These are phyloP conservation scores for Echeneis naucrates DNA, from an alignment of 2,797 vertebrate genomes.

Conservation along the genomic window DNA sequence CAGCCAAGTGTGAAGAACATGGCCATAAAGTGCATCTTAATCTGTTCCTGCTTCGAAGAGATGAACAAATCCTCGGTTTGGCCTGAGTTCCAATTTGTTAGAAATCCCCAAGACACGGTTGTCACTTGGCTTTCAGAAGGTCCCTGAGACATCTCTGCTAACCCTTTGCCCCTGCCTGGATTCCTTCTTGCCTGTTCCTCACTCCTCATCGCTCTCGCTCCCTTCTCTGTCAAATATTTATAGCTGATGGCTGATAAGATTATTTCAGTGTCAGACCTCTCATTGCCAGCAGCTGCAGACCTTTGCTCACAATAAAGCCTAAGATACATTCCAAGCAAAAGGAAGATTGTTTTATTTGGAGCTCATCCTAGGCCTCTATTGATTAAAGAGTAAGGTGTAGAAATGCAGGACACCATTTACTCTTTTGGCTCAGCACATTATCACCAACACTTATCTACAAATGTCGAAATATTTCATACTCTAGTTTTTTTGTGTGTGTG, in stretches of 20 bases:
- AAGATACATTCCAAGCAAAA: slow-evolving; percentile 78
- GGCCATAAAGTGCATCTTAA: slow-evolving; percentile 60
- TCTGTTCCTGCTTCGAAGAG: slow-evolving; percentile 58
- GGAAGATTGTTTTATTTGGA: slow-evolving; percentile 83
- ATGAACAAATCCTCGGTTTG: slow-evolving; percentile 53
- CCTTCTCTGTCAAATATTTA: slow-evolving; percentile 85
- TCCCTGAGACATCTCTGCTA: slow-evolving; percentile 23
- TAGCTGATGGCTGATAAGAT: slow-evolving; percentile 89
- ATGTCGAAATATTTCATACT: slow-evolving; percentile 30
- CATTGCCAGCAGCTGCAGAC: slow-evolving; percentile 86
- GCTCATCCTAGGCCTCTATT: slow-evolving; percentile 73
- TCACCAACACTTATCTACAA: slow-evolving; percentile 56
- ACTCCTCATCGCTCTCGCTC: slow-evolving; percentile 53
- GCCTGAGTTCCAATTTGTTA: slow-evolving; percentile 57
- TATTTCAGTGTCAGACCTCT: slow-evolving; percentile 77
- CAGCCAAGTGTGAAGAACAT: slow-evolving; percentile 55
- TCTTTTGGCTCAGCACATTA: slow-evolving; percentile 60
- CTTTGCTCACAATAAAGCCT: slow-evolving; percentile 88
- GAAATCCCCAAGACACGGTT: slow-evolving; percentile 63
- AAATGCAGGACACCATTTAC: slow-evolving; percentile 38
- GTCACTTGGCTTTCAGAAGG: slow-evolving; percentile 55
- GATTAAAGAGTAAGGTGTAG: slow-evolving; percentile 67
- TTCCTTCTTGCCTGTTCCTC: slow-evolving; percentile 52
- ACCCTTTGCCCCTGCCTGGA: slow-evolving; percentile 7
- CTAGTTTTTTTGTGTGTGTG: slow-evolving; percentile 28